These are phyloP conservation scores for zebrafish (Danio rerio) DNA, from an alignment of 2,113 vertebrate genomes.

Conservation along the genomic window DNA sequence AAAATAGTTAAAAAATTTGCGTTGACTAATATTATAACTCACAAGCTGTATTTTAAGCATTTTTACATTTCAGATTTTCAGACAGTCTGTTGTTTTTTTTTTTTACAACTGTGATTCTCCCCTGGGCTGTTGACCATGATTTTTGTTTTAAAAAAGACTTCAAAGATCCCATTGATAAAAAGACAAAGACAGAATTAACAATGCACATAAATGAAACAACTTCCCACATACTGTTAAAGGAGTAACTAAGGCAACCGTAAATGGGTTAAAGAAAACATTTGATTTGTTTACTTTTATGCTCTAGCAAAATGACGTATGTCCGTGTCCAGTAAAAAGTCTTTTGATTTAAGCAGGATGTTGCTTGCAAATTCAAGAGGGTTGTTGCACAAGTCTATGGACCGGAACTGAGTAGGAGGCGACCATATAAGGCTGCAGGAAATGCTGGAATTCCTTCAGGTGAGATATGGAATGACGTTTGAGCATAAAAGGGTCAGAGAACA, in stretches of 20 bases:
- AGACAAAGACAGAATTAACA: conserved; percentile 7
- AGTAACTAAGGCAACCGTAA: conserved; percentile 6
- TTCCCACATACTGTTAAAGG: not conserved
- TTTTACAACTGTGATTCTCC: not conserved
- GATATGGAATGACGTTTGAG: conserved; percentile 58
- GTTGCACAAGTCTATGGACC: conserved; percentile 54
- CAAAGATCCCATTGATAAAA: conserved; percentile 9
- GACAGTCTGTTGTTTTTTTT: not conserved
- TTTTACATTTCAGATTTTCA: not conserved
- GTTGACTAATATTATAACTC: not conserved
- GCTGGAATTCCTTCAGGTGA: conserved; percentile 70
- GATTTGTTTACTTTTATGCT: conserved; percentile 43
- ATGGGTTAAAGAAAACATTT: conserved; percentile 29
- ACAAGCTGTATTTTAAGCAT: not conserved
- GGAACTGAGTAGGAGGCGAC: conserved; percentile 60
- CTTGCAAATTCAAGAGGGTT: conserved; percentile 49
- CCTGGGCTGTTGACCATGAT: not conserved
- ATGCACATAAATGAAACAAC: not conserved
- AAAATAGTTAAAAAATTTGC: not conserved
- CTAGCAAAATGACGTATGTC: not conserved
- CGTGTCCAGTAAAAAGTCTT: not conserved
- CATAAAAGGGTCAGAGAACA: conserved; percentile 44
- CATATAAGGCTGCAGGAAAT: conserved; percentile 77
- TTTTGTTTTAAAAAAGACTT: conserved; percentile 1
- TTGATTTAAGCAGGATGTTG: conserved; percentile 51